A percentile compares a stretch with the other conserved stretches of the same genome.
Evolutionary conservation across 92 coral and sea anemone genomes (phyloP).

Genomic region (Palythoa grandis): DNA sequence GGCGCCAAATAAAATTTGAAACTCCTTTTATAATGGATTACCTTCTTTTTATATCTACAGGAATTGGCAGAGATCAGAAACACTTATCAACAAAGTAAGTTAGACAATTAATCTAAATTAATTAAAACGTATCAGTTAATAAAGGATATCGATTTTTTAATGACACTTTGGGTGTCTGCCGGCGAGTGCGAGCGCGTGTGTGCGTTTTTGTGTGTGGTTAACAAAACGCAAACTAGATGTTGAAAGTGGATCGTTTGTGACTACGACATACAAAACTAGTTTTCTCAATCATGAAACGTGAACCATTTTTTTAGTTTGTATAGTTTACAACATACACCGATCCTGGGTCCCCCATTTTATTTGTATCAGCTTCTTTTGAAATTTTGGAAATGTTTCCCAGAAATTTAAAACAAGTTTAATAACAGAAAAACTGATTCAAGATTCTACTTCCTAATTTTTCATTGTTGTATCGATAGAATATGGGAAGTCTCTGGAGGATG

Average conservation of each 20-base stretch:
- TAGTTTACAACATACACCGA: not conserved
- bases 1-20: not conserved
- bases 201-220: not conserved
- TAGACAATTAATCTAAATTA: not conserved
- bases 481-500: conserved; percentile 73
- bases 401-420: not conserved
- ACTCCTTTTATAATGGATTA: too few species aligned
- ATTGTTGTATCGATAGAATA: conserved; percentile 52
- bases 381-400: not conserved
- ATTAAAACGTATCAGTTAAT: not conserved
- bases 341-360: not conserved
- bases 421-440: not conserved
- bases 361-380: not conserved
- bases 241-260: too few species aligned
- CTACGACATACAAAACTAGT: too few species aligned
- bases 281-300: too few species aligned
- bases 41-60: conserved; percentile 49
- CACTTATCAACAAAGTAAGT: conserved; percentile 77
- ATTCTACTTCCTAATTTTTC: not conserved
- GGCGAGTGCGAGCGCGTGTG: too few species aligned
- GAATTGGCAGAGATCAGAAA: conserved; percentile 81
- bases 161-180: too few species aligned
- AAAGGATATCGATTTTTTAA: too few species aligned
- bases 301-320: too few species aligned
- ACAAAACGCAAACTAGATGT: not conserved